Percentiles rank a stretch among this genome's conserved stretches.
Evolutionary conservation across 2,797 vertebrate genomes (phyloP).

Genomic region (Oophaga sylvatica): DNA sequence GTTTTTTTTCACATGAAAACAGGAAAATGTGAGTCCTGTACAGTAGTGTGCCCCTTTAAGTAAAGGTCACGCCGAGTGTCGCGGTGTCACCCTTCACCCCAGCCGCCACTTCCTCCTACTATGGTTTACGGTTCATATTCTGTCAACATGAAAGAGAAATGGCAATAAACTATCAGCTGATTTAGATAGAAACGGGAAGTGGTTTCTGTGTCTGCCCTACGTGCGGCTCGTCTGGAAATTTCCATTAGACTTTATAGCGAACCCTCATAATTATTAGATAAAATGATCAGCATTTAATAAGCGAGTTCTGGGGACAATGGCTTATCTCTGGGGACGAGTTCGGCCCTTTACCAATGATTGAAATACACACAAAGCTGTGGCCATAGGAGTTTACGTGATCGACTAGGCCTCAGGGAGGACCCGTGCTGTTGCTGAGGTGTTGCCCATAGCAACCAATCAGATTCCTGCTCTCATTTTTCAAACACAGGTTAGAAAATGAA

Average conservation of each 20-base stretch:
- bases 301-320: neutral
- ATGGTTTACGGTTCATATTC: neutral
- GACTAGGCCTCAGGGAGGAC: neutral
- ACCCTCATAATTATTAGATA: neutral
- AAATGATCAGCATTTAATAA: neutral
- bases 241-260: neutral
- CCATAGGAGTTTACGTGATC: neutral
- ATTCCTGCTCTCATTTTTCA: neutral
- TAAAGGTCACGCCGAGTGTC: neutral
- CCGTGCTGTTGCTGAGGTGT: neutral
- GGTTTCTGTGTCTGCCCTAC: neutral
- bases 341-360: neutral
- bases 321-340: neutral
- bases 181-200: conserved; percentile 29
- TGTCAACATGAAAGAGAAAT: neutral
- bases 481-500: neutral
- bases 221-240: conserved; percentile 16
- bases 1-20: too few species aligned
- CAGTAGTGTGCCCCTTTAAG: neutral
- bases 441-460: conserved; percentile 1
- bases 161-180: neutral
- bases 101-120: neutral
- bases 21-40: too few species aligned
- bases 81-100: neutral
- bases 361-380: neutral